phyloP scores from a whole-genome alignment of 2,113 vertebrate genomes.

The Python bivittatus region DNA sequence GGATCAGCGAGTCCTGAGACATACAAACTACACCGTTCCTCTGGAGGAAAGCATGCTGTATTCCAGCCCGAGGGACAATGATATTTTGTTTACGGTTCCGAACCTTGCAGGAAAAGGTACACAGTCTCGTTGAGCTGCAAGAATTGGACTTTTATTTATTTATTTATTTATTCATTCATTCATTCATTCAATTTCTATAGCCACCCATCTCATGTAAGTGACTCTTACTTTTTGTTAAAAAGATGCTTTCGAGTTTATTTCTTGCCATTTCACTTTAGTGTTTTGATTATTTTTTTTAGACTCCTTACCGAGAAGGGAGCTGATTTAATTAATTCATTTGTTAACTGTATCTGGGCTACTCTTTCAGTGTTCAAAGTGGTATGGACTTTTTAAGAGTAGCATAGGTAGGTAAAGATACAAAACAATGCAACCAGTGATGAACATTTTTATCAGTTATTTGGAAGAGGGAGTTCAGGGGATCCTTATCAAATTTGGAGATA shows the following conservation, averaged over 20 bases:
- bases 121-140: neutral
- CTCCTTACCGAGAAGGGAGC: neutral
- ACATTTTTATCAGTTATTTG: neutral
- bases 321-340: neutral
- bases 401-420: neutral
- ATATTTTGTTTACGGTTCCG: slow-evolving; percentile 83
- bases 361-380: neutral
- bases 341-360: neutral
- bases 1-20: slow-evolving; percentile 80
- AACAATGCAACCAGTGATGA: neutral
- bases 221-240: neutral
- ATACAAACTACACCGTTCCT: slow-evolving; percentile 82
- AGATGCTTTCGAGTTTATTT: neutral
- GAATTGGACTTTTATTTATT: neutral
- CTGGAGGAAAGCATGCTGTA: slow-evolving; percentile 87
- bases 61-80: slow-evolving; percentile 81
- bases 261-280: neutral
- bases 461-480: neutral
- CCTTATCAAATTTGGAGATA: neutral
- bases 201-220: neutral
- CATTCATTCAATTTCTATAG: neutral
- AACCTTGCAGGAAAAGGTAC: slow-evolving; percentile 82
- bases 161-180: neutral
- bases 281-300: neutral
- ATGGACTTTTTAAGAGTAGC: neutral